These are phyloP conservation scores for Colossoma macropomum DNA, from an alignment of 2,113 vertebrate species.

Conservation along the genomic window DNA sequence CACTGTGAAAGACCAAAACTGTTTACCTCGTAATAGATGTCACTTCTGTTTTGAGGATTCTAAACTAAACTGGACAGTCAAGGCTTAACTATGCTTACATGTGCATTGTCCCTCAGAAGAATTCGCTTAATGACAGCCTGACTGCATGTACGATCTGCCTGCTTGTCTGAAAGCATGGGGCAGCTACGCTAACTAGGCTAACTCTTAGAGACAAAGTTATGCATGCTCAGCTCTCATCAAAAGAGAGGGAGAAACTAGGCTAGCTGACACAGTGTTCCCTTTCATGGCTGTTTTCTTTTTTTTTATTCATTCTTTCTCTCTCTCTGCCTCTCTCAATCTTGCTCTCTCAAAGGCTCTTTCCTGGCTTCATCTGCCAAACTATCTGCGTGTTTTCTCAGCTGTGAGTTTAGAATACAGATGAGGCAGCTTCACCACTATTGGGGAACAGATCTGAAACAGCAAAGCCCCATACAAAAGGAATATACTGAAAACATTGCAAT, in stretches of 20 bases:
- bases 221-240: constrained; percentile 58
- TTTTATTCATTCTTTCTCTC: constrained; percentile 59
- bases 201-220: constrained; percentile 70
- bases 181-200: constrained; percentile 65
- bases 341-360: constrained; percentile 31
- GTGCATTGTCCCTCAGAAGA: neutral
- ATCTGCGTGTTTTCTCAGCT: constrained; percentile 75
- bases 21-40: neutral
- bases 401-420: constrained; percentile 72
- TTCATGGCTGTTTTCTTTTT: constrained; percentile 67
- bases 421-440: constrained; percentile 17
- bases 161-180: constrained; percentile 16
- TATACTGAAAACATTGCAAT: no score
- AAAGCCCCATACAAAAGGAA: neutral
- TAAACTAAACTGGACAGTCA: neutral
- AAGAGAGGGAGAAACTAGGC: constrained; percentile 59
- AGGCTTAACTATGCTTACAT: neutral
- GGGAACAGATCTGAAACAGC: neutral
- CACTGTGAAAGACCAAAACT: neutral
- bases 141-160: neutral
- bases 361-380: constrained; percentile 67
- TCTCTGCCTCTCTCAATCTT: neutral
- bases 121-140: neutral
- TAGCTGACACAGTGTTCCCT: constrained; percentile 70
- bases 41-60: neutral